Conservation (phyloP, 2,797 vertebrate genomes). For the Acipenser transmontanus region DNA sequence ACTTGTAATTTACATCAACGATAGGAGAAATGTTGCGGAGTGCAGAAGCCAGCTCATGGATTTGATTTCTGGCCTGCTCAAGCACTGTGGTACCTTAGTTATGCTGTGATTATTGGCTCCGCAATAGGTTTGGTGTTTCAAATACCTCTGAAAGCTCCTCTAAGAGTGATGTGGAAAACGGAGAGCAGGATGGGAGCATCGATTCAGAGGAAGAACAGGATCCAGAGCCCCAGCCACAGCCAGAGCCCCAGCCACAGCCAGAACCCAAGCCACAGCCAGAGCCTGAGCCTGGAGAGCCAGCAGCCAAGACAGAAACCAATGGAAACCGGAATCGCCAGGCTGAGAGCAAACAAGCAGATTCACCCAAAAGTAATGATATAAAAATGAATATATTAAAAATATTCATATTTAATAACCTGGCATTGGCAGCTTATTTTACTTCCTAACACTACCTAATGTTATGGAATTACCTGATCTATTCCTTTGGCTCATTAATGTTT, state of each 20-base stretch:
- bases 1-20: no score
- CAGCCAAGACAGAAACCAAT: slow-evolving; percentile 21
- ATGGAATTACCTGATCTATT: background rate
- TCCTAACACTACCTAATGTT: accelerated
- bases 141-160: slow-evolving; percentile 65
- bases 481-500: background rate
- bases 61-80: no score
- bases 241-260: slow-evolving; percentile 21
- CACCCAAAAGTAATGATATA: slow-evolving; percentile 41
- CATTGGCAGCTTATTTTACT: slow-evolving; percentile 26
- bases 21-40: no score
- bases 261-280: slow-evolving; percentile 16
- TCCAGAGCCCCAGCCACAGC: background rate
- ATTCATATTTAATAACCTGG: background rate
- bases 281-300: slow-evolving; percentile 34
- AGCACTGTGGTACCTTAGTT: no score
- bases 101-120: background rate
- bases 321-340: slow-evolving; percentile 11
- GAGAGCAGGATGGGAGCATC: slow-evolving; percentile 55
- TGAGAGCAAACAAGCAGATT: slow-evolving; percentile 28
- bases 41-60: no score
- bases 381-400: background rate
- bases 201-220: slow-evolving; percentile 62
- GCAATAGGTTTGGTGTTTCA: slow-evolving; percentile 74
- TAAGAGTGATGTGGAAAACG: slow-evolving; percentile 66